Base-by-base conservation (phyloP, 2,113 vertebrate species). In the Mobula birostris region DNA sequence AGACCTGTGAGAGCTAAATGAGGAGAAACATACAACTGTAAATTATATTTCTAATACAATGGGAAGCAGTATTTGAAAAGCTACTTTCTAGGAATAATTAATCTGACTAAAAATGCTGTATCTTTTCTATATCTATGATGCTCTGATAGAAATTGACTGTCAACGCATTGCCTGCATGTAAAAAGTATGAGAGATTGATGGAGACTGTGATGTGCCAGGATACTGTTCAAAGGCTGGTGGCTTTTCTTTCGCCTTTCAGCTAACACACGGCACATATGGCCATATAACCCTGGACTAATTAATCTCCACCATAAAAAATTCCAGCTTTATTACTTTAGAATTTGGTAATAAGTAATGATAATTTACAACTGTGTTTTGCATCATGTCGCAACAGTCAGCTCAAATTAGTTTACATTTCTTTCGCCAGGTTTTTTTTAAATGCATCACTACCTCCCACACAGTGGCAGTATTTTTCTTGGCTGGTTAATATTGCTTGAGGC, bases 301-400 rank as follows among this genome's bases (percentile, higher is more conserved):
- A 98, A 98, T 98, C 98, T 98, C 97, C 98, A 98, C 98, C 97
- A 97, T 98, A 98, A 98, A 98, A 98, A 97, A 98, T 97, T 98
- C 97, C 97, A 97, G 98, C 97, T 99, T 98, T 98, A 99, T 99
- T 99, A 98, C 98, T 98, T 98, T 97, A 98, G 98, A 98, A 98
- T 98, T 99, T 98, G 96, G 95, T 93, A 93, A 97, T 98, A 98
- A 98, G 98, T 98, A 99, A 97, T 98, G 97, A 98, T 99, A 98
- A 99, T 98, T 98, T 98, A 98, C 98, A 99, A 99, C 98, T 97
- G 98, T 96, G 96, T 97, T 97, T 98, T 97, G 97, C 96, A 97
- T 96, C 97, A 97, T 96, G 95, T 94, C 95, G 96, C 97, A 97
- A 98, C 97, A 97, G 96, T 96, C 94, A 97, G 96, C 96, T 98